A percentile compares a stretch with the other conserved stretches of the same genome.
phyloP scores from a whole-genome alignment of 2,888 invertebrate species.

The Parnassius mnemosyne region DNA sequence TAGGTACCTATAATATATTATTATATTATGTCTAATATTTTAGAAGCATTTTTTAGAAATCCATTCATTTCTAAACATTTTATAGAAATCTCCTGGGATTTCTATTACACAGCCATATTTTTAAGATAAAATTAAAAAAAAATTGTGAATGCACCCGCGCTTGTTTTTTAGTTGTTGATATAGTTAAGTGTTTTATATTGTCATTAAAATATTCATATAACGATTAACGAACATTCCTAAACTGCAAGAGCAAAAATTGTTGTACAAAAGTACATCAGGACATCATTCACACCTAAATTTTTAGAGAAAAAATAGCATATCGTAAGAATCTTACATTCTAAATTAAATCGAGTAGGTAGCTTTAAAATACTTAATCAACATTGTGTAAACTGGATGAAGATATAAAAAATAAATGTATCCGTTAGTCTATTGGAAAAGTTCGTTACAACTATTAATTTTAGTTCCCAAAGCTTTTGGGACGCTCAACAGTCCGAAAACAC shows the following conservation, averaged over 20 bases:
- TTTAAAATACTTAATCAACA: conserved; percentile 4
- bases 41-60: too few relatives aligned
- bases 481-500: conserved; percentile 42
- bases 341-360: conserved; percentile 2
- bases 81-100: too few relatives aligned
- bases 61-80: too few relatives aligned
- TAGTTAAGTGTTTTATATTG: not conserved
- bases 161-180: too few relatives aligned
- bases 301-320: conserved; percentile 1
- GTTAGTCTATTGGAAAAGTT: conserved; percentile 31
- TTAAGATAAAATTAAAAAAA: too few relatives aligned
- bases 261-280: conserved; percentile 10
- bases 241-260: too few relatives aligned
- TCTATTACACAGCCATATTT: too few relatives aligned
- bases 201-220: not conserved
- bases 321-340: conserved; percentile 13
- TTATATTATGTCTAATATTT: too few relatives aligned
- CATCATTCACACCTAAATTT: not conserved
- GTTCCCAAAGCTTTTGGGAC: conserved; percentile 43
- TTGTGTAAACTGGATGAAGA: conserved; percentile 5
- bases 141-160: too few relatives aligned
- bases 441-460: conserved; percentile 49
- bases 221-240: not conserved
- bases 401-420: conserved; percentile 30
- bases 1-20: too few relatives aligned